Base-by-base conservation (phyloP, 2,113 vertebrate species). In the Macroglossus sobrinus region DNA sequence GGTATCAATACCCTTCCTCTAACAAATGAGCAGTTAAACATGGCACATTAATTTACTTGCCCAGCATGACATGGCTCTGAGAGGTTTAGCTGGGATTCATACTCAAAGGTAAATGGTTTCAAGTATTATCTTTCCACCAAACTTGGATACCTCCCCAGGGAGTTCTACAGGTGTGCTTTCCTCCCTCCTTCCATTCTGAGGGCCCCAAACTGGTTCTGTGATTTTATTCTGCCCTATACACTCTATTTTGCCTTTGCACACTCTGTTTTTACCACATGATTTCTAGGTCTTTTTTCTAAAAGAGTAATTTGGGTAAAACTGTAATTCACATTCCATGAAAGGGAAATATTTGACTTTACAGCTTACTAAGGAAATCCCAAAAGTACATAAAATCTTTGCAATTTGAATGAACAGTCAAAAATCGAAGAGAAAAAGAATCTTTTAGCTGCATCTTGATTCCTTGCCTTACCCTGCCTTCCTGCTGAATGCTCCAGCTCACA, bases 351-450 rank as follows among this genome's bases (percentile, higher is more conserved):
- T 69, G 21, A 71, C 45, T 92, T 84, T n/a, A 50, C 28, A 40
- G 45, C 38, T 93, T 94, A 33, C 19, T 82, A 43, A 94, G 74
- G 61, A 90, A 86, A 91, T 47, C 22, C n/a, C 24, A 1, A 91
- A 95, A 82, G 63, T 53, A 12, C 57, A 45, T n/a, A 75, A 50
- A 69, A 40, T 45, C 38, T 85, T 98, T 93, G 50, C 45, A 88
- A n/a, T 88, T 95, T 82, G 63, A 88, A 85, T 5, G 7, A 87
- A 71, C 22, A 33, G 78, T 63, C 74, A 76, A 71, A 94, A 87
- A 43, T 76, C 4, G 1, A 89, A 97, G 35, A 55, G 35, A 18
- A 64, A 66, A 57, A 66, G 43, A 33, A 19, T 43, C 28, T 30
- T 63, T 94, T 18, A 11, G 19, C 74, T 88, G 30, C 50, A 45